Base-by-base conservation (phyloP, 2,113 vertebrate species). In the Alethe castanea region DNA sequence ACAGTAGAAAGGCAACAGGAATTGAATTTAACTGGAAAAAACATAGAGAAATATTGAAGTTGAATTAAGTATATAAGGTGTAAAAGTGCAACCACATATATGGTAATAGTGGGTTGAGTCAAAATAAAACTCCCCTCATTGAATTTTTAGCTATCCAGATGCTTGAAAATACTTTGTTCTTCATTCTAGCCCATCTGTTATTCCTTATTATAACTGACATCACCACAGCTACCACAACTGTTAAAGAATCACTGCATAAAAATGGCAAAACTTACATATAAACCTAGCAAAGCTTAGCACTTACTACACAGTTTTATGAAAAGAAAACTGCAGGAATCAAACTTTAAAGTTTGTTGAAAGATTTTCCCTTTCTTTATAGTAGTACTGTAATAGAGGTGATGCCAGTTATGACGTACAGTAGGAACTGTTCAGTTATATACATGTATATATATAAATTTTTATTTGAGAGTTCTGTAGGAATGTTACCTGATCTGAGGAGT, bases 101-200 rank as follows among this genome's bases (percentile, higher is more conserved):
- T 65, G 61, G 71, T 80, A 72, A 23, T 48, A 64, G 61, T 81
- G 42, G 81, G 77, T 88, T 78, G 72, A 83, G 42, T 95, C 47
- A n/a, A 88, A 80, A 91, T 53, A 71, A 96, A 92, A 19, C 48
- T 25, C 45, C 35, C 67, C 28, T 81, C 42, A 82, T 44, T 91
- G 40, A 83, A 48, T 79, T 84, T 84, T 64, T 52, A 60, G 90
- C 48, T 70, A 60, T 95, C 88, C 91, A 91, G 59, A 92, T 94
- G 84, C 76, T 90, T 80, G 81, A 73, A 91, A 91, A 65, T 56
- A 74, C 95, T 97, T 97, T 96, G 67, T 94, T 97, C 86, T 96
- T 78, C 76, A 23, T 82, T 97, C 88, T 82, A 90, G 48, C 47
- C 66, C 91, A 76, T 97, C 80, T 94, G 92, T 93, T 94, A 88